Base-by-base conservation (phyloP, 2,113 vertebrate genomes). In the Phalacrocorax aristotelis region DNA sequence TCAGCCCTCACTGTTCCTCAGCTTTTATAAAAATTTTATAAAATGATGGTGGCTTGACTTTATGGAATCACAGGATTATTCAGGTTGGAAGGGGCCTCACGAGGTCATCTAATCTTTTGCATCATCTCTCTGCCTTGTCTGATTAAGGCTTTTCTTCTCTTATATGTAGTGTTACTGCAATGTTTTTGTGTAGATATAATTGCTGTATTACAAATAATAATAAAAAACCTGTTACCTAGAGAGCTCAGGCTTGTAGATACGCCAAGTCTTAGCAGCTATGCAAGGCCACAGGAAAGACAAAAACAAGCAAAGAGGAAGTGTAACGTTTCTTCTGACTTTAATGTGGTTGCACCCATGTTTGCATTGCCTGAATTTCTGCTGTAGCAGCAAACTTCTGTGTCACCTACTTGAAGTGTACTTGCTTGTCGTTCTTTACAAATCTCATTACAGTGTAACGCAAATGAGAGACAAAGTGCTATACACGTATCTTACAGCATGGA, bases 401-500 rank as follows among this genome's bases (percentile, higher is more conserved):
- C 83, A 30, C 51, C 16, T 15, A 5, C 40, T 74, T 57, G 30
- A 83, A 79, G 21, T 1, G 0, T 5, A 2, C 1, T 72, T 83
- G 5, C 42, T 54, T 68, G 36, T 77, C 1, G 0, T 71, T 79
- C 52, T 66, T 18, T 54, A n/a, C 40, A 65, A 60, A 44, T 4
- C n/a, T 65, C 32, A 10, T 65, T 46, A 27, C 23, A 74, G 19
- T 7, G 0, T 46, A 46, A 65, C 19, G 40, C 15, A 49, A 65
- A 25, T 23, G 49, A 83, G 49, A 57, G 10, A 9, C 25, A 26
- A 87, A 44, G 15, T 48, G 9, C 34, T 79, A 7, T 10, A 19
- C 10, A 5, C 0, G 0, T 46, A 14, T 52, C 27, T 69, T 40
- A 44, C 1, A 2, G 29, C 54, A 21, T n/a, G 66, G 40, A 48